These are phyloP conservation scores for Brachylomia viminalis DNA, from an alignment of 2,888 invertebrate species.

Conservation along the genomic window DNA sequence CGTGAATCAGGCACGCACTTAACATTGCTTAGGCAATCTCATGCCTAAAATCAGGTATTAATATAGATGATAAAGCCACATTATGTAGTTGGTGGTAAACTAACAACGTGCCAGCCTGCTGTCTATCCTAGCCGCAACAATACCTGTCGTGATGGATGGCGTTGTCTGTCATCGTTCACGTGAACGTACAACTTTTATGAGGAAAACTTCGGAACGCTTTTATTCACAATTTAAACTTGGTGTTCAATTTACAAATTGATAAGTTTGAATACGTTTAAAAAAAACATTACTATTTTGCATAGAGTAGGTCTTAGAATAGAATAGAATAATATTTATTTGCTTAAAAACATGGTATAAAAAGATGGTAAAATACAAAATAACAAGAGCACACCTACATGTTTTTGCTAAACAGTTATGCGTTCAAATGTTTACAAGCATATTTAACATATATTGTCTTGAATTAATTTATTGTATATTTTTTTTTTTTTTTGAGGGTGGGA, in stretches of 20 bases:
- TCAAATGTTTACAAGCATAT: no score
- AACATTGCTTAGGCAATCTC: background rate
- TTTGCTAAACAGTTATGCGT: no score
- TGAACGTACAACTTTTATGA: slow-evolving; percentile 35
- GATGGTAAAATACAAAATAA: no score
- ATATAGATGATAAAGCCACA: background rate
- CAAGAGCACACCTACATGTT: no score
- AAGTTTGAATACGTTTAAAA: slow-evolving; percentile 38
- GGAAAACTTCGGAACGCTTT: slow-evolving; percentile 36
- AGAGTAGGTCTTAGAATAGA: background rate
- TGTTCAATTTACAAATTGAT: slow-evolving; percentile 48
- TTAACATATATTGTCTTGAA: no score
- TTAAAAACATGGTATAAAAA: no score
- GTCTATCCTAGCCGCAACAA: slow-evolving; percentile 16
- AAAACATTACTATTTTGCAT: background rate
- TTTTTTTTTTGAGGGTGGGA: no score
- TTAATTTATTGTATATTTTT: no score
- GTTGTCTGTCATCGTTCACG: slow-evolving; percentile 26
- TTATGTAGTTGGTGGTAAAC: background rate
- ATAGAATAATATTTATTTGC: no score
- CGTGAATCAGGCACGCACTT: no score
- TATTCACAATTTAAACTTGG: slow-evolving; percentile 30
- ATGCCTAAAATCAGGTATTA: background rate
- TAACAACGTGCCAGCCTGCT: background rate
- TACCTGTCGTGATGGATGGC: slow-evolving; percentile 30